phyloP scores from a whole-genome alignment of 1,140 invertebrate genomes.

The Mactra quadrangularis region DNA sequence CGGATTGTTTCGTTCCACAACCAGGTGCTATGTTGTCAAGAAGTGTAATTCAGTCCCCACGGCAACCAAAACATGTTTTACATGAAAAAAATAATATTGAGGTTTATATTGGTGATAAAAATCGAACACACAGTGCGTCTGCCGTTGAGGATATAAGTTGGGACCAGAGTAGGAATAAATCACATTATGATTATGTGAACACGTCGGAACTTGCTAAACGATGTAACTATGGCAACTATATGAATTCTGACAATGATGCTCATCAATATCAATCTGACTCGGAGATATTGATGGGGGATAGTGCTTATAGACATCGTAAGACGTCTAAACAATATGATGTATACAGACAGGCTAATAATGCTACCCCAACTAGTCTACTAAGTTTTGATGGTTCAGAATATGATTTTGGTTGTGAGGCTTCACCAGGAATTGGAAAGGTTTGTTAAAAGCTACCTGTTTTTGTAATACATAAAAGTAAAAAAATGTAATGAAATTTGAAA shows the following conservation, averaged over 20 bases:
- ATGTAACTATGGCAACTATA: conserved; percentile 32
- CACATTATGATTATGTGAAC: conserved; percentile 38
- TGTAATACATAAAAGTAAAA: no score
- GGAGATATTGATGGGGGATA: conserved; percentile 35
- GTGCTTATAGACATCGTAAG: conserved; percentile 47
- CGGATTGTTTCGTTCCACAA: conserved; percentile 38
- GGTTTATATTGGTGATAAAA: conserved; percentile 6
- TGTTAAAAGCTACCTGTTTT: no score
- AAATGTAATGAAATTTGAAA: no score
- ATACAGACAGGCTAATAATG: conserved; percentile 48
- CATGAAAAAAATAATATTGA: conserved; percentile 30
- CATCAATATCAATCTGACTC: conserved; percentile 49
- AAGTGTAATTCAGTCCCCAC: conserved; percentile 13
- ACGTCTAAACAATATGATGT: conserved; percentile 28
- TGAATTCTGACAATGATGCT: conserved; percentile 23
- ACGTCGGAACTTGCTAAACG: conserved; percentile 41
- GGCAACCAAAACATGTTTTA: conserved; percentile 6
- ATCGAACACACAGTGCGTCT: conserved; percentile 53
- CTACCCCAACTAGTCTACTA: conserved; percentile 51
- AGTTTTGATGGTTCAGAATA: conserved; percentile 57
- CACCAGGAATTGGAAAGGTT: conserved; percentile 56
- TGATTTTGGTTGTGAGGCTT: conserved; percentile 41
- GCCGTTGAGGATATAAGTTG: conserved; percentile 48
- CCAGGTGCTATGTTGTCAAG: conserved; percentile 2
- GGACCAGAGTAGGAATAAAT: background rate